Percentiles rank a stretch among this genome's conserved stretches.
These are phyloP conservation scores for Yasuhikotakia modesta DNA, from an alignment of 2,797 vertebrate genomes.

Conservation along the genomic window DNA sequence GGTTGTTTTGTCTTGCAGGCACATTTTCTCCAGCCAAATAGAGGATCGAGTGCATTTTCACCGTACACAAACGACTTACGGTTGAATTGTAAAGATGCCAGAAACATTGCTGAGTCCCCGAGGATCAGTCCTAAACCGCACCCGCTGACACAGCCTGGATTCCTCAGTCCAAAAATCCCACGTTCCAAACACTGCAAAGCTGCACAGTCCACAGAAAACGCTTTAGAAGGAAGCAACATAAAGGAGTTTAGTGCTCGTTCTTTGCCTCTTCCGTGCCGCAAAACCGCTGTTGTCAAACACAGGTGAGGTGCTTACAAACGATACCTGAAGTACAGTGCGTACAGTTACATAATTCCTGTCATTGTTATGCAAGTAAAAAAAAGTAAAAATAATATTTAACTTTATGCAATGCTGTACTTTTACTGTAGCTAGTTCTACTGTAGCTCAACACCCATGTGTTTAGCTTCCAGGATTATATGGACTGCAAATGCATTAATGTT, in stretches of 20 bases:
- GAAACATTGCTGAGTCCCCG: conserved; percentile 34
- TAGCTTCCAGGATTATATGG: no score
- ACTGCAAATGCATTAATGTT: background rate
- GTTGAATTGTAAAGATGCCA: conserved; percentile 39
- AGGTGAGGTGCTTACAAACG: conserved; percentile 48
- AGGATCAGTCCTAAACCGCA: conserved; percentile 30
- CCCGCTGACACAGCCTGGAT: conserved; percentile 53
- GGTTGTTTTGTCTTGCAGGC: conserved; percentile 39
- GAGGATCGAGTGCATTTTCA: conserved; percentile 47
- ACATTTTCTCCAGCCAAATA: conserved; percentile 52
- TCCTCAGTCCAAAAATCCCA: conserved; percentile 53
- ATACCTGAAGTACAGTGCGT: background rate
- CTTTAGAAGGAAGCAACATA: conserved; percentile 14
- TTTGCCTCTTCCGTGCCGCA: conserved; percentile 49
- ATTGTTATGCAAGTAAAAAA: background rate
- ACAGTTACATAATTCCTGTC: no score
- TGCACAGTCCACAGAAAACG: conserved; percentile 18
- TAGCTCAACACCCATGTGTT: no score
- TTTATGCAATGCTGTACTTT: no score
- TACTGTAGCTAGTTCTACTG: no score
- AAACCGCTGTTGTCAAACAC: conserved; percentile 49
- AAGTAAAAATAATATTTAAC: background rate
- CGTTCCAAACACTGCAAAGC: conserved; percentile 44
- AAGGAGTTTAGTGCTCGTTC: conserved; percentile 45
- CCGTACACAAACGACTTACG: conserved; percentile 44